These are phyloP conservation scores for Momotus momota DNA, from an alignment of 2,797 vertebrate species.

Conservation along the genomic window DNA sequence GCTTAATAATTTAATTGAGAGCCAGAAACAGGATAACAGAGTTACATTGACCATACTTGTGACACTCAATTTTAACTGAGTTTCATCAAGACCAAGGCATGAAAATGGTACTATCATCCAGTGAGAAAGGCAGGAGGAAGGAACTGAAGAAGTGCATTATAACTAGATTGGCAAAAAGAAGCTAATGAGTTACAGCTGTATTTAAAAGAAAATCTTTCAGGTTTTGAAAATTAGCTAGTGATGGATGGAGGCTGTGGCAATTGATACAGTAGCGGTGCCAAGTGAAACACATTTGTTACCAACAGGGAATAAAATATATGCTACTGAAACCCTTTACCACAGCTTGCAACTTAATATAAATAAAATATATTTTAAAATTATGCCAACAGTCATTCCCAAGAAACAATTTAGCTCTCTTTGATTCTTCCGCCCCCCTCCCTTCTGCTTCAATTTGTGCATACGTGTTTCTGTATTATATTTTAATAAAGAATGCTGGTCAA, in stretches of 20 bases:
- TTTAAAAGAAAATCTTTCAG: constrained; percentile 59
- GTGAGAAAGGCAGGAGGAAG: background rate
- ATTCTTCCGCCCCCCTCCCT: background rate
- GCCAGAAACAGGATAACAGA: constrained; percentile 70
- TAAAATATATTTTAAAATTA: constrained; percentile 42
- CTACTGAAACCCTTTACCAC: constrained; percentile 62
- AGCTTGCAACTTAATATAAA: constrained; percentile 52
- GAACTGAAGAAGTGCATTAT: constrained; percentile 6
- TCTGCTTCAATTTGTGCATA: background rate
- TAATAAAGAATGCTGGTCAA: background rate
- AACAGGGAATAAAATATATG: constrained; percentile 65
- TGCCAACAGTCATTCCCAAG: constrained; percentile 28
- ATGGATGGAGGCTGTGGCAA: constrained; percentile 70
- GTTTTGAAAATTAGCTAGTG: constrained; percentile 54
- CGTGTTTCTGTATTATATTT: background rate
- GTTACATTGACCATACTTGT: background rate
- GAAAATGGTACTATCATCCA: background rate
- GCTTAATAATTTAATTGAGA: constrained; percentile 71
- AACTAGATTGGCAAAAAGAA: constrained; percentile 36
- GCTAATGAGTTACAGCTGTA: constrained; percentile 68
- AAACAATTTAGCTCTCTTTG: constrained; percentile 17
- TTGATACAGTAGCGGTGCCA: constrained; percentile 68
- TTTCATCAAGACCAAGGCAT: constrained; percentile 23
- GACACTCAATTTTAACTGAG: constrained; percentile 3
- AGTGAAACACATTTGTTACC: constrained; percentile 72